Conservation (phyloP, 2,888 invertebrate species). For the Cyclophora punctaria region DNA sequence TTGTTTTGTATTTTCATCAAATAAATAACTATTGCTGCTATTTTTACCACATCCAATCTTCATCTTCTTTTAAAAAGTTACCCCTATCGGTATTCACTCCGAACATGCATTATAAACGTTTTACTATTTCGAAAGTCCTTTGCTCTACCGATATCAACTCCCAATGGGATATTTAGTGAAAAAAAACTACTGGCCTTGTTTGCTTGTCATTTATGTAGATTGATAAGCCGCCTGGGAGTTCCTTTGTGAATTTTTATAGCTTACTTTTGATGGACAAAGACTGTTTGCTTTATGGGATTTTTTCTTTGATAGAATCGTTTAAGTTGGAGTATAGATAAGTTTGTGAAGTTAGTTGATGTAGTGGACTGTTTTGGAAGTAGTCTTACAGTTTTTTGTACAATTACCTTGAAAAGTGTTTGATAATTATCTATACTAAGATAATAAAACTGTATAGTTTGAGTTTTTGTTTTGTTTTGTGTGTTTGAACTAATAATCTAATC, state of each 20-base stretch:
- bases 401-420: background rate
- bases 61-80: too few relatives aligned
- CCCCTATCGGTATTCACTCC: too few relatives aligned
- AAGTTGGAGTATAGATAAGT: background rate
- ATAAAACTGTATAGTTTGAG: too few relatives aligned
- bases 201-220: conserved; percentile 19
- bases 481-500: too few relatives aligned
- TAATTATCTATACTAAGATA: background rate
- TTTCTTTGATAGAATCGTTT: background rate
- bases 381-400: background rate
- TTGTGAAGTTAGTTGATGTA: background rate
- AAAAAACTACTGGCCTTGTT: conserved; percentile 14
- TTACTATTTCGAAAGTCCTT: too few relatives aligned
- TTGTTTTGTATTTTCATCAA: too few relatives aligned
- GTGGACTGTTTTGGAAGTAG: too few relatives aligned
- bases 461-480: background rate
- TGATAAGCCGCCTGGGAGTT: conserved; percentile 13
- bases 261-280: conserved; percentile 2
- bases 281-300: background rate
- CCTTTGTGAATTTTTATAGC: conserved; percentile 14
- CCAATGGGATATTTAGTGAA: conserved; percentile 36
- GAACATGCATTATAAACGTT: too few relatives aligned
- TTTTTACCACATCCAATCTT: too few relatives aligned
- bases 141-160: conserved; percentile 6
- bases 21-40: too few relatives aligned